These are phyloP conservation scores for Procambarus virginalis DNA, from an alignment of 1,140 invertebrate genomes.

Conservation along the genomic window DNA sequence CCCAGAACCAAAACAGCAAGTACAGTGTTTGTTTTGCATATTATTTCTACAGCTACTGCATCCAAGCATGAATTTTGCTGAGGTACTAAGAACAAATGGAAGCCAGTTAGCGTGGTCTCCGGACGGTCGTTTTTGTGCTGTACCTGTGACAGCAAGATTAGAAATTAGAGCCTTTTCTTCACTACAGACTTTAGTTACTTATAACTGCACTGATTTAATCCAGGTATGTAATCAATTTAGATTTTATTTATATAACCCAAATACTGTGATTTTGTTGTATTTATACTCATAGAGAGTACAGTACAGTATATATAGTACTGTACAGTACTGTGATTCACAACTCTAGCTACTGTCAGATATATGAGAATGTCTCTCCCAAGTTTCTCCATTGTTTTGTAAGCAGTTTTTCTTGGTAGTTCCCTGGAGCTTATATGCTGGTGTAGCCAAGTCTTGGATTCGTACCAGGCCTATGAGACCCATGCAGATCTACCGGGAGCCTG, in stretches of 20 bases:
- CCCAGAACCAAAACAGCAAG: neutral
- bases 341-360: neutral
- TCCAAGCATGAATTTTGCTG: conserved; percentile 55
- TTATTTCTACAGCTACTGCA: neutral
- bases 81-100: conserved; percentile 38
- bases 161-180: conserved; percentile 44
- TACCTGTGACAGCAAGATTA: conserved; percentile 44
- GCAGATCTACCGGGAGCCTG: too few species aligned
- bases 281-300: too few species aligned
- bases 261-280: too few species aligned
- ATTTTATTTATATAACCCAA: too few species aligned
- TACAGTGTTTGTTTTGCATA: neutral
- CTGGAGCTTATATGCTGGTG: too few species aligned
- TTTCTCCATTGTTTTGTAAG: too few species aligned
- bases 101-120: conserved; percentile 56
- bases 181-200: conserved; percentile 47
- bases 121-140: conserved; percentile 55
- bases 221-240: conserved; percentile 38
- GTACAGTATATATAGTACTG: neutral
- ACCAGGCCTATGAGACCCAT: too few species aligned
- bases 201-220: conserved; percentile 51
- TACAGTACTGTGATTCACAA: neutral
- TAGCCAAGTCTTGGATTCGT: too few species aligned
- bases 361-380: neutral
- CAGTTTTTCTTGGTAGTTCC: too few species aligned